Evolutionary conservation across 2,888 invertebrate species (phyloP), one percentile per base, ranked within the genome.

Genomic region (Caenorhabditis sinica): DNA sequence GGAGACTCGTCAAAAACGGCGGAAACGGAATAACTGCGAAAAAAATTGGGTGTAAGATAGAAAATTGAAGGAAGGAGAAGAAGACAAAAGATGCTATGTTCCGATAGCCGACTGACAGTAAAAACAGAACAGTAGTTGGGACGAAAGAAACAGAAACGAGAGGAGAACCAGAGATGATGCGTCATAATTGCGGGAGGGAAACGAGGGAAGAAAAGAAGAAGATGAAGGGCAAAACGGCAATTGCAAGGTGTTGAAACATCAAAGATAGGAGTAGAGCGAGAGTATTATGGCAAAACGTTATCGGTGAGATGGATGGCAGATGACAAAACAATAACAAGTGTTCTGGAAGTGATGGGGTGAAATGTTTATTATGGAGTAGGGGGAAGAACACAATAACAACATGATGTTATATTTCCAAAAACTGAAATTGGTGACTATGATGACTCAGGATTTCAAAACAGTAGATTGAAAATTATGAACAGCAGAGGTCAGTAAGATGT

Each of bases 141-240:
- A 40, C 33, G 20, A 25, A 33, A 51, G 49, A n/a, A 11, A 40
- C 30, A 66, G 58, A 66, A 11, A 56, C 15, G 51, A 72, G 56
- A 25, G 36, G 53, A 58, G 28, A 23, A 58, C 17, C 6, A 69
- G 77, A 68, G 53, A 45, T 17, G 40, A 60, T 76, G 76, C 68
- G 69, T 77, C 77, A 77, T 51, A 77, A 69, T 68, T 76, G 76
- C 28, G 60, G 68, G 28, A 28, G 33, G 25, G n/a, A 49, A 75
- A 56, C 56, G 56, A 43, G 43, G n/a, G 25, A 66, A 30, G 33
- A 40, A 30, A 65, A 13, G 56, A 61, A 75, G 66, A 20, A 30
- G 36, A 49, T 2, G 61, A 60, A 76, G 68, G 66, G 45, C 58
- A 33, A 65, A n/a, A 51, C 63, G 58, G 33, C 60, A n/a, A n/a